Evolutionary conservation across 2,113 vertebrate species (phyloP), one percentile per base, ranked within the genome.

Genomic region (Eidolon helvum): DNA sequence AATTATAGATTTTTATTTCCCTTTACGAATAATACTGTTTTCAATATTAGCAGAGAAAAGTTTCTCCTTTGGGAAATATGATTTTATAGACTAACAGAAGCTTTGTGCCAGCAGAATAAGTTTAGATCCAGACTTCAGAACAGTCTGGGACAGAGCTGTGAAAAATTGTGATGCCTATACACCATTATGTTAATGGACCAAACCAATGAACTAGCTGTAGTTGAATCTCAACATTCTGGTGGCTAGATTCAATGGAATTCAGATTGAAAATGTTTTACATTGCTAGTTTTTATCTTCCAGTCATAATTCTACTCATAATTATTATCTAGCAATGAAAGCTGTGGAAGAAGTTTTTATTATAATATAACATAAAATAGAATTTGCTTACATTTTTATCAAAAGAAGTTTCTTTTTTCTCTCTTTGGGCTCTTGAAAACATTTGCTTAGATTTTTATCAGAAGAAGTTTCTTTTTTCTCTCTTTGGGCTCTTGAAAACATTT

Each of bases 11-110:
- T 85, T 55, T 79, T 88, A 7, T 94, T 95, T 79, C 26, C 63
- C 40, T 8, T 86, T 93, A 18, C 8, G 94, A 50, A 93, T 35
- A 93, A 57, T 95, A 94, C 18, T 77, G 12, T 53, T 96, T 96
- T 96, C 61, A 53, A 15, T 66, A 38, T 50, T 79, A 80, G 68
- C 35, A 57, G 85, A 97, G 74, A 33, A 87, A 30, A 94, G 68
- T 14, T 28, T n/a, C 22, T 59, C 2, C 0, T 94, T 86, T 85
- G 55, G n/a, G 26, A 48, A 57, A 38, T 59, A 21, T 5, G 30
- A 33, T 79, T 96, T 91, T 71, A 19, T 48, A 85, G 66, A 96
- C 0, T 11, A 53, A 79, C 43, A 63, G 24, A 94, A 94, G 2
- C 9, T 71, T 92, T 86, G 12, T 43, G 71, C 1, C 7, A 72